Conservation (phyloP, 2,888 invertebrate species). For the Xestia xanthographa region DNA sequence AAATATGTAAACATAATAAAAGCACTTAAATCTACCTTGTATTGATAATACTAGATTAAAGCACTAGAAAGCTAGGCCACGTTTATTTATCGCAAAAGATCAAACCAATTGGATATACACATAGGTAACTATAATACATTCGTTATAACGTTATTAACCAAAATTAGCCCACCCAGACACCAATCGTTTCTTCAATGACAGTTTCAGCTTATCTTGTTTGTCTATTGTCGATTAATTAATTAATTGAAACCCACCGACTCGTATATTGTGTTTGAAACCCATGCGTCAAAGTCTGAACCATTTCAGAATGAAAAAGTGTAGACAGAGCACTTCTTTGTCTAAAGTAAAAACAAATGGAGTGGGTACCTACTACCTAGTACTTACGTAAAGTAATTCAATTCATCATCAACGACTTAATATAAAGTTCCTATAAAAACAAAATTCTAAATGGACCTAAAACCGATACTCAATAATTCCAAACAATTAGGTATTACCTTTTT, state of each 20-base stretch:
- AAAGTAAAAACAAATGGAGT: background rate
- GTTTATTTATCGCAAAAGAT: slow-evolving; percentile 50
- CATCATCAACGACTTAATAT: background rate
- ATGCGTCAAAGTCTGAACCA: background rate
- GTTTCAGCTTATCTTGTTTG: background rate
- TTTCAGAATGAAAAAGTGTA: background rate
- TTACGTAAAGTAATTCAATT: background rate
- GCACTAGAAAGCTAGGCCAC: slow-evolving; percentile 9
- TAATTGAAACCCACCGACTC: background rate
- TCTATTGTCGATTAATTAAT: background rate
- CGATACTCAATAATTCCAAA: background rate
- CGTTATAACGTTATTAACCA: background rate
- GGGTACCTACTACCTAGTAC: background rate
- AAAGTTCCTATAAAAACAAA: background rate
- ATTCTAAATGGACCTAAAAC: background rate
- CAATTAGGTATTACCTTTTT: slow-evolving; percentile 9
- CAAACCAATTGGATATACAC: slow-evolving; percentile 20
- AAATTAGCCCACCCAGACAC: background rate
- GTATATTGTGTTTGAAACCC: background rate
- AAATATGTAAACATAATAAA: slow-evolving; percentile 21
- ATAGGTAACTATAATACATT: background rate
- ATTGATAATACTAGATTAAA: slow-evolving; percentile 13
- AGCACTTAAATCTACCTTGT: slow-evolving; percentile 16
- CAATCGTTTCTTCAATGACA: background rate
- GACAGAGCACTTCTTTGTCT: background rate